phyloP scores from a whole-genome alignment of 92 coral and sea anemone species.

The Bergia puertoricense region DNA sequence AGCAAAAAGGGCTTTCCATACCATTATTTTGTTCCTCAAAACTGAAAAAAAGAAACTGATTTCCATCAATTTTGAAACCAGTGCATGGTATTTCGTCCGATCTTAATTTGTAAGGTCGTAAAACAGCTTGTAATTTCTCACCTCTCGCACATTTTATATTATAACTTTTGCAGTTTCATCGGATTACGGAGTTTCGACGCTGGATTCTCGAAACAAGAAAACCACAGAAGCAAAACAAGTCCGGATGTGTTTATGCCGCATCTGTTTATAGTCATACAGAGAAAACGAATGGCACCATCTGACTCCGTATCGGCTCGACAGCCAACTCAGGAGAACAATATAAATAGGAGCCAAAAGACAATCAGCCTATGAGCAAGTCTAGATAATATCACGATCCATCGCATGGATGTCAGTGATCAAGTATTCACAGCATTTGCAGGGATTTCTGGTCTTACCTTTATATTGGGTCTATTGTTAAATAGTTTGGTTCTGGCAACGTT shows the following conservation, averaged over 20 bases:
- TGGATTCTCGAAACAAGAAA: neutral
- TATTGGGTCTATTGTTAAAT: slow-evolving; percentile 51
- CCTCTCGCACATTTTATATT: no score
- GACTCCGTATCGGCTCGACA: neutral
- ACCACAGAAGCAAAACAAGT: neutral
- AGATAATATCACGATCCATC: neutral
- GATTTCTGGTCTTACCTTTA: neutral
- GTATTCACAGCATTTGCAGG: neutral
- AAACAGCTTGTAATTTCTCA: no score
- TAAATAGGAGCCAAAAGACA: neutral
- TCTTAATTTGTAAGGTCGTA: no score
- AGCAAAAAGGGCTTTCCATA: no score
- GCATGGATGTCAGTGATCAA: neutral
- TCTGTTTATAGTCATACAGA: no score
- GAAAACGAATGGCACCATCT: neutral
- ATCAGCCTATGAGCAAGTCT: neutral
- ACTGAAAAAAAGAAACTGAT: no score
- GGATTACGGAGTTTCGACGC: neutral
- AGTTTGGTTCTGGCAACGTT: slow-evolving; percentile 54
- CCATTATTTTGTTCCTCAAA: no score
- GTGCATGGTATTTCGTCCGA: no score
- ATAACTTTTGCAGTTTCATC: neutral
- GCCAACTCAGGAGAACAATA: neutral
- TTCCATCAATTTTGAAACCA: no score
- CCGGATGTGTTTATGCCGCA: neutral